These are phyloP conservation scores for Cryptosula pallasiana DNA, from an alignment of 2,888 invertebrate species.

Conservation along the genomic window DNA sequence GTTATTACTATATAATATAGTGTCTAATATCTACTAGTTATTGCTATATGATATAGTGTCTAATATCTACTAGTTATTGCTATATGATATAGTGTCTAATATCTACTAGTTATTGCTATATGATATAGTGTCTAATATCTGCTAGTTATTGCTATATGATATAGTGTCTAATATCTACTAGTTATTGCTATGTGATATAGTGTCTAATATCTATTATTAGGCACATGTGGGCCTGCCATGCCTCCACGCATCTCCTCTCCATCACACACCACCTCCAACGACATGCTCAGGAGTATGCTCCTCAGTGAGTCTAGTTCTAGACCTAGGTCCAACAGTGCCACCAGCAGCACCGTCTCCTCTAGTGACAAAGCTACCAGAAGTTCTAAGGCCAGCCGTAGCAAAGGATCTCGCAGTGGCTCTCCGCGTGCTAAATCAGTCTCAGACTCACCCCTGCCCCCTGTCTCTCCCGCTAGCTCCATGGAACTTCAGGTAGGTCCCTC, in stretches of 20 bases:
- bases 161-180: no score
- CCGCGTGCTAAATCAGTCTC: neutral
- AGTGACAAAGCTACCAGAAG: neutral
- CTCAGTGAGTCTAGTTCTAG: neutral
- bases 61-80: no score
- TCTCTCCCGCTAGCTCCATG: constrained; percentile 18
- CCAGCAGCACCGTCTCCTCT: constrained; percentile 16
- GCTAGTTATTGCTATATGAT: no score
- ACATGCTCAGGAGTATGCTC: constrained; percentile 6
- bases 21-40: no score
- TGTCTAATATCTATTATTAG: no score
- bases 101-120: no score
- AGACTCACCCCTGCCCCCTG: neutral
- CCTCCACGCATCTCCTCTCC: constrained; percentile 9
- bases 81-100: no score
- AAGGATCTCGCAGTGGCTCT: neutral
- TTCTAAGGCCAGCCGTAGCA: neutral
- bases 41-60: no score
- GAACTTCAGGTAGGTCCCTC: constrained; percentile 21
- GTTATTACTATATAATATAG: no score
- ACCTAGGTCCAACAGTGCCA: neutral
- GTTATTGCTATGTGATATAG: no score
- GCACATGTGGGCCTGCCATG: neutral
- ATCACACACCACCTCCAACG: neutral
- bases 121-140: no score